Percentiles rank a stretch among this genome's conserved stretches.
phyloP scores from a whole-genome alignment of 2,888 invertebrate species.

The Nymphalis urticae region DNA sequence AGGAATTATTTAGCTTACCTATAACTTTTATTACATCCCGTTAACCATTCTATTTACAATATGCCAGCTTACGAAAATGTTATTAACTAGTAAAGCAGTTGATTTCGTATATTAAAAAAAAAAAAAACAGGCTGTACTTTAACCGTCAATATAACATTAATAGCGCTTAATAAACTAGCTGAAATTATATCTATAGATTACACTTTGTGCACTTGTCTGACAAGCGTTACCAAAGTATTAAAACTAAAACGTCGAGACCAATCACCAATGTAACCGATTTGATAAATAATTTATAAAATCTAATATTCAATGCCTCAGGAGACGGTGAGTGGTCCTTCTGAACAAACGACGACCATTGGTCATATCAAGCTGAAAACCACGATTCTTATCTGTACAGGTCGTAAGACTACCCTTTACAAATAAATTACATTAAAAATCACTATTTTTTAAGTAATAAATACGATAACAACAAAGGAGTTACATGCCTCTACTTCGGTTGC shows the following conservation, averaged over 20 bases:
- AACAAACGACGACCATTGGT: not conserved
- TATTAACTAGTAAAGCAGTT: slow-evolving; percentile 25
- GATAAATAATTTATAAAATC: slow-evolving; percentile 23
- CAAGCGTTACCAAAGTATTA: slow-evolving; percentile 69
- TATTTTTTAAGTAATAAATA: slow-evolving; percentile 74
- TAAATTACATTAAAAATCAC: slow-evolving; percentile 75
- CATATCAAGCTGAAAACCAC: slow-evolving; percentile 13
- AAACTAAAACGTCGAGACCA: slow-evolving; percentile 44
- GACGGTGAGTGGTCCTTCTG: slow-evolving; percentile 10
- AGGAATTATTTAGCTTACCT: slow-evolving; percentile 35
- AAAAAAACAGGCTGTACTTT: slow-evolving; percentile 28
- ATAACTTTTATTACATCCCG: slow-evolving; percentile 26
- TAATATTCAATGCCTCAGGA: slow-evolving; percentile 13
- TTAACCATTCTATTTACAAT: slow-evolving; percentile 30
- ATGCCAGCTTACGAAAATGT: slow-evolving; percentile 10
- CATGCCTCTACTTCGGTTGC: slow-evolving; percentile 33
- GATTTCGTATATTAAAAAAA: slow-evolving; percentile 17
- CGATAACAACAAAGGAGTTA: slow-evolving; percentile 64
- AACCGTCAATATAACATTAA: slow-evolving; percentile 49
- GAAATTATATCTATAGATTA: slow-evolving; percentile 52
- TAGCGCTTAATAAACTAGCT: slow-evolving; percentile 56
- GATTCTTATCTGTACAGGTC: slow-evolving; percentile 49
- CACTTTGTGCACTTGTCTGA: slow-evolving; percentile 77
- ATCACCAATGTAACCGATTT: slow-evolving; percentile 21
- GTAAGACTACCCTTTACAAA: slow-evolving; percentile 67